Evolutionary conservation across 1,140 invertebrate species (phyloP), one percentile per base, ranked within the genome.

Genomic region (Drosophila nebulosa): DNA sequence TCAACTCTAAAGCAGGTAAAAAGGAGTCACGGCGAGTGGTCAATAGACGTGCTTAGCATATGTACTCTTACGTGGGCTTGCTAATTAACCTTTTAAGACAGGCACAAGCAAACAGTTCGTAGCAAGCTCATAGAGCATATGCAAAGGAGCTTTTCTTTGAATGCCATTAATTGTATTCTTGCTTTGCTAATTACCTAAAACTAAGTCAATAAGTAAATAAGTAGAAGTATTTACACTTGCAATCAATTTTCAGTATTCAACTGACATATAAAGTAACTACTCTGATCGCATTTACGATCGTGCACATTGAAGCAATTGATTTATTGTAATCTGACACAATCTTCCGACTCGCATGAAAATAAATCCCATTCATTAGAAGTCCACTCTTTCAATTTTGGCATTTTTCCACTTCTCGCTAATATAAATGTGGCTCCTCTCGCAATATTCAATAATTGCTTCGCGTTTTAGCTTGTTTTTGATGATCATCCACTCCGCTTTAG

Each of bases 1-100:
- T 27, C 53, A 50, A 53, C 14, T 53, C 63, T 56, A 67, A 70
- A 64, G 57, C 5, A 27, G n/a, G 50, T 27, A 16, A 30, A 53
- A 14, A 3, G 9, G 12, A 16, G 6, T 9, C 7, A 10, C 27
- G 30, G 30, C 18, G 16, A 10, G 12, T 51, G 21, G 24, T 55
- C 52, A 24, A 55, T 55, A 18, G n/a, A 7, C 30, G 14, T n/a
- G 22, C 1, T 1, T 30, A 30, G 27, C 27, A 27, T 9, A 30
- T 30, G 7, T 9, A 9, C 27, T 10, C 2, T n/a, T n/a, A n/a
- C n/a, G 4, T 0, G 6, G 27, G 6, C 27, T 10, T 30, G 7
- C 4, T 30, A 30, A 30, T 30, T 30, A 30, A 30, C 27, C 27
- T 30, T 9, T 9, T 30, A 9, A 6, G 10, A 30, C 3, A 30